Evolutionary conservation across 1,140 invertebrate genomes (phyloP).

Genomic region (Trichonephila inaurata): DNA sequence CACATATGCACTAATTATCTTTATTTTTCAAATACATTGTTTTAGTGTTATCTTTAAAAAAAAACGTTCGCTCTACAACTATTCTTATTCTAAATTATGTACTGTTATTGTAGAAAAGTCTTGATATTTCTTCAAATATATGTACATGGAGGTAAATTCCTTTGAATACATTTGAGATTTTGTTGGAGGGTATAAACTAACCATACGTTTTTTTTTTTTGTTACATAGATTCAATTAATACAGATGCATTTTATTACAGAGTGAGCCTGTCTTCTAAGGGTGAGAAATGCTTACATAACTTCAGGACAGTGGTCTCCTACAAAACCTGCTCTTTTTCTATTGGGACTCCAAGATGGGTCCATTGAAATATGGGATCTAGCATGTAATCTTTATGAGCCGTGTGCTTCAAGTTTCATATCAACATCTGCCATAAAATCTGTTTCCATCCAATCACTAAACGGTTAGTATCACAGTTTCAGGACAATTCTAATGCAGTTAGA

Average conservation of each 20-base stretch:
- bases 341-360: slow-evolving; percentile 65
- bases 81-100: no score
- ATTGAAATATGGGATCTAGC: slow-evolving; percentile 70
- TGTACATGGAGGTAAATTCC: no score
- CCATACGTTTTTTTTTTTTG: no score
- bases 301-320: slow-evolving; percentile 50
- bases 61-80: no score
- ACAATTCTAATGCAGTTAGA: background rate
- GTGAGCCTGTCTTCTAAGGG: slow-evolving; percentile 5
- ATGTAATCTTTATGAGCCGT: slow-evolving; percentile 44
- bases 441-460: slow-evolving; percentile 34
- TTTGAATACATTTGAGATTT: no score
- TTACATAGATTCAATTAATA: no score
- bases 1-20: no score
- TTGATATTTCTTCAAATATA: no score
- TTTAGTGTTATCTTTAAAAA: no score
- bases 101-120: no score
- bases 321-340: slow-evolving; percentile 54
- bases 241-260: background rate
- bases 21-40: no score
- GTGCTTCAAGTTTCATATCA: slow-evolving; percentile 39
- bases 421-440: slow-evolving; percentile 44
- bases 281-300: slow-evolving; percentile 50
- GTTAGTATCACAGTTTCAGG: background rate
- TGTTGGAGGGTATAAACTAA: no score